Evolutionary conservation across 2,797 vertebrate species (phyloP), one percentile per base, ranked within the genome.

Genomic region (Rhabdomys pumilio): DNA sequence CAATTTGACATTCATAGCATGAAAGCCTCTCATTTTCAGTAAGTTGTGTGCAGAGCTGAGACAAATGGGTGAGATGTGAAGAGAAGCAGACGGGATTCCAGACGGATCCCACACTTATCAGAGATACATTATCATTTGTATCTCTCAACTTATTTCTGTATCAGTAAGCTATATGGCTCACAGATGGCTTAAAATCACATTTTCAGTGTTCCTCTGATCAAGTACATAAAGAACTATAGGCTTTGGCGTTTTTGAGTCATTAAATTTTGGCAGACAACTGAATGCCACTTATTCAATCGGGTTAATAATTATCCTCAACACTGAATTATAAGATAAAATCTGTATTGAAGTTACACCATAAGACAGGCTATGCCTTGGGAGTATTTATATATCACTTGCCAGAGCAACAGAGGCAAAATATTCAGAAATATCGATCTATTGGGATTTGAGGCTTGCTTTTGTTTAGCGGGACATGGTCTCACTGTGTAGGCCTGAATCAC

Each of bases 91-190:
- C 95, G 89, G 94, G 91, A 73, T 88, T 94, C 93, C 95, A 96
- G 96, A 96, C 2, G 14, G 96, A 92, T 85, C 57, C 55, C 38
- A 55, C 80, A 84, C 57, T 91, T 96, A 91, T 94, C 94, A 93
- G 53, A 91, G n/a, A 22, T 47, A 34, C 59, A 79, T 93, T 96
- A 88, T 97, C 83, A 93, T 95, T 96, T 90, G 53, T 95, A 96
- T 95, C 89, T 97, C 92, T 94, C 95, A 86, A 92, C 63, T 96
- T 83, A 93, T 95, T 97, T 98, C 95, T 95, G 17, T 85, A 89
- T 95, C 91, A 84, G 76, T 84, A 82, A 94, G 57, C 94, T 96
- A 89, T 47, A 91, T 81, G 69, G 59, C 72, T 97, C 80, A 96
- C 87, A 97, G 93, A 95, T 96, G 94, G 89, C 38, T 96, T 95